These are phyloP conservation scores for Athene noctua DNA, from an alignment of 2,113 vertebrate species.

Conservation along the genomic window DNA sequence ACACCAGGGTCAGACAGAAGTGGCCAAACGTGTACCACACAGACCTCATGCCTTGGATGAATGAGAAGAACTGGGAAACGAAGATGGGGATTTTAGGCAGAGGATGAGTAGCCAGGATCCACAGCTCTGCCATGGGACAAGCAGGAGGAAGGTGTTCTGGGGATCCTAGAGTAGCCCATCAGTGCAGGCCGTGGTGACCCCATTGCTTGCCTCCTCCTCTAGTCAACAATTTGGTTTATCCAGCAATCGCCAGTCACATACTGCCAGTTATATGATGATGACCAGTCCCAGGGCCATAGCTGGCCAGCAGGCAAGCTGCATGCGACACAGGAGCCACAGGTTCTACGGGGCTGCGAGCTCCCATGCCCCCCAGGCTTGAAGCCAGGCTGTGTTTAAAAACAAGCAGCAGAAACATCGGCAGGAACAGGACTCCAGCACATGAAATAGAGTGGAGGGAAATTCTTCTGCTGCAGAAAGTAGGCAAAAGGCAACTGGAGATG, in stretches of 20 bases:
- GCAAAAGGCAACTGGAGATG: slow-evolving; percentile 67
- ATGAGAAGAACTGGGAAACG: not conserved
- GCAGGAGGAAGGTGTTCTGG: not conserved
- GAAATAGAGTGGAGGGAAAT: slow-evolving; percentile 39
- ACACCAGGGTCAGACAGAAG: not conserved
- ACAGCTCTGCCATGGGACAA: not conserved
- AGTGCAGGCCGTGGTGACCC: not conserved
- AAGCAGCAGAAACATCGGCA: not conserved
- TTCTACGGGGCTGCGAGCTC: not conserved
- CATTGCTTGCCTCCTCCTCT: not conserved
- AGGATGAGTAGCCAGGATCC: not conserved
- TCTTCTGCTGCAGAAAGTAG: slow-evolving; percentile 55
- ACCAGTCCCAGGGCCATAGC: not conserved
- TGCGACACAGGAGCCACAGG: not conserved
- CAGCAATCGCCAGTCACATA: not conserved
- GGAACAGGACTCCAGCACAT: not conserved
- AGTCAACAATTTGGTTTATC: fast-evolving
- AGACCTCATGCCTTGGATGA: not conserved
- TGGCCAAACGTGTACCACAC: not conserved
- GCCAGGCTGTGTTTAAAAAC: not conserved
- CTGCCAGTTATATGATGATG: not conserved
- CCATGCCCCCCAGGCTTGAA: not conserved
- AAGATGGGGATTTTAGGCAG: not conserved
- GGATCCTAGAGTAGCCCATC: not conserved
- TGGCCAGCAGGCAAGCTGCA: not conserved